Conservation (phyloP, 2,797 vertebrate species). For the Luscinia luscinia region DNA sequence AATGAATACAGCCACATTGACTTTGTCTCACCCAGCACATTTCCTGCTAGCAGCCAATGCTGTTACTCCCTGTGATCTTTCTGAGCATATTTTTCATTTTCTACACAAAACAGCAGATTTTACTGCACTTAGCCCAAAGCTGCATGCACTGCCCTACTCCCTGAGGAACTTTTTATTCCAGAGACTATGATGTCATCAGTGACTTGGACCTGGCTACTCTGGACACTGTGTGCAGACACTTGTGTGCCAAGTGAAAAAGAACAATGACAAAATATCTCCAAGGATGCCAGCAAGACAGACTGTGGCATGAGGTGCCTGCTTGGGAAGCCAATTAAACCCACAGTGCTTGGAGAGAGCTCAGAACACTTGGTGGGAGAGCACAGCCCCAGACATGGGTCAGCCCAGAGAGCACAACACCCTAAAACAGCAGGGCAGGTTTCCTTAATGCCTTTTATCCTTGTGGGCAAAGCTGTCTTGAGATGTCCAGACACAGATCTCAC, state of each 20-base stretch:
- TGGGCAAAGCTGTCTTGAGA: neutral
- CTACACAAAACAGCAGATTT: neutral
- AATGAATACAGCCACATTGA: neutral
- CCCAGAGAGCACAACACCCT: neutral
- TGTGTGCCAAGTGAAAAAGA: neutral
- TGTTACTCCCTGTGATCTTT: neutral
- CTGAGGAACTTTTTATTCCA: neutral
- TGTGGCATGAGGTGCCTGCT: neutral
- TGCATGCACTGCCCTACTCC: neutral
- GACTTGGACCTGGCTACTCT: neutral
- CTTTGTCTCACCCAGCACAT: neutral
- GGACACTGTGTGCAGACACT: neutral
- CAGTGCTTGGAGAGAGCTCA: neutral
- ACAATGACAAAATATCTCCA: neutral
- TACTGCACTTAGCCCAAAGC: neutral
- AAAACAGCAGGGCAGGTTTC: neutral
- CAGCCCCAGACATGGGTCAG: neutral
- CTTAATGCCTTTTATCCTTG: neutral
- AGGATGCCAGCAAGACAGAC: slow-evolving; percentile 27
- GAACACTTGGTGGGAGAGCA: neutral
- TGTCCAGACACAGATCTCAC: neutral
- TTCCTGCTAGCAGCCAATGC: neutral
- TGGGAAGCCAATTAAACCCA: neutral
- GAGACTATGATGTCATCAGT: neutral
- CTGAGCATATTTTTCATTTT: neutral